Conservation (phyloP, 2,888 invertebrate species). For the Luperina nickerlii region DNA sequence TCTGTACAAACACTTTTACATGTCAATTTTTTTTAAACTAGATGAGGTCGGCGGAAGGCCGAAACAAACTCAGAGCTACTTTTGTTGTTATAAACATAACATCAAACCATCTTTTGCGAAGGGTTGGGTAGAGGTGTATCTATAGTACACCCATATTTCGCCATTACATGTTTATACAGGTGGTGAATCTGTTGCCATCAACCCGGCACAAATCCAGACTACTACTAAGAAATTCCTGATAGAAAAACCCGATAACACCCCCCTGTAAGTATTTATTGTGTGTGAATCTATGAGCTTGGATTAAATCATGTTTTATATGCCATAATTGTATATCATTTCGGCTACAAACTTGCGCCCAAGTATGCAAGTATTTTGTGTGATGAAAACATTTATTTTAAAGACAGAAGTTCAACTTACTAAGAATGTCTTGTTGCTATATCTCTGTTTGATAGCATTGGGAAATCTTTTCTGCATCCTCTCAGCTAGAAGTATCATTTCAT, state of each 20-base stretch:
- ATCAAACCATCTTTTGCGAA: no score
- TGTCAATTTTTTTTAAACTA: no score
- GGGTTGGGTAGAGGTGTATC: neutral
- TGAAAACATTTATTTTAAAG: neutral
- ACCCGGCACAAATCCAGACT: neutral
- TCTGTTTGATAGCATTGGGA: slow-evolving; percentile 91
- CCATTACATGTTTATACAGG: no score
- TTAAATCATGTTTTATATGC: neutral
- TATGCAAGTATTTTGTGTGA: neutral
- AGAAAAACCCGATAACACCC: neutral
- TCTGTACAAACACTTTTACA: no score
- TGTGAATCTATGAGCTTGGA: neutral
- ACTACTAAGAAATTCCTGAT: no score
- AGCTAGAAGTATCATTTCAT: slow-evolving; percentile 93
- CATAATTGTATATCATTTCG: neutral
- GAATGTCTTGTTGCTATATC: slow-evolving; percentile 91
- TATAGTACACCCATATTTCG: neutral
- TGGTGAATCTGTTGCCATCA: neutral
- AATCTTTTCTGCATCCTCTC: slow-evolving; percentile 94
- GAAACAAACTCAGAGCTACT: neutral
- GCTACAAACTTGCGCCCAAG: neutral
- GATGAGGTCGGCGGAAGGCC: no score
- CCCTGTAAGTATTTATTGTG: neutral
- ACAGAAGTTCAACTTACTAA: slow-evolving; percentile 80
- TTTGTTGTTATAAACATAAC: neutral